These are phyloP conservation scores for Stenodema calcarata DNA, from an alignment of 2,888 invertebrate species.

Conservation along the genomic window DNA sequence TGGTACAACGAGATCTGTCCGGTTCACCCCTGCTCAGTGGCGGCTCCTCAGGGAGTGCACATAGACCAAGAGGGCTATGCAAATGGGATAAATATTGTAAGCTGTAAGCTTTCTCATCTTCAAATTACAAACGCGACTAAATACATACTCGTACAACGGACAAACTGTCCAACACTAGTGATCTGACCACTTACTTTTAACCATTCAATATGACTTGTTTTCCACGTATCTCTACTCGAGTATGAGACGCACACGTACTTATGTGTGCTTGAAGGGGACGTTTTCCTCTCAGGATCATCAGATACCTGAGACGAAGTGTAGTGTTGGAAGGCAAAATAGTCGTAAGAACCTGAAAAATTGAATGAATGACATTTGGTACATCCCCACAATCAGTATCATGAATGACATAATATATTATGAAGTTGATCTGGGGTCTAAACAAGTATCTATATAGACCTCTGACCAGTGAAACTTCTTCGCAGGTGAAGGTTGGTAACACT, in stretches of 20 bases:
- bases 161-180: too few relatives aligned
- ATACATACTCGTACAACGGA: too few relatives aligned
- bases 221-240: background rate
- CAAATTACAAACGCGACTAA: too few relatives aligned
- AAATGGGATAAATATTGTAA: too few relatives aligned
- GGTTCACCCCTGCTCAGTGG: too few relatives aligned
- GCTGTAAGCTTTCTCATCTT: too few relatives aligned
- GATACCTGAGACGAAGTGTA: conserved; percentile 44
- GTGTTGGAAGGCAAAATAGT: conserved; percentile 51
- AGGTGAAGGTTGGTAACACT: conserved; percentile 63
- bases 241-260: background rate
- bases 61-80: too few relatives aligned
- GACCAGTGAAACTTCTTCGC: conserved; percentile 68
- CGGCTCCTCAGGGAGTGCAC: too few relatives aligned
- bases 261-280: background rate
- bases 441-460: conserved; percentile 57
- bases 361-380: background rate
- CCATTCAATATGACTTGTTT: conserved; percentile 9
- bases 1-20: too few relatives aligned
- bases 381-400: too few relatives aligned
- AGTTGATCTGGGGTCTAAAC: too few relatives aligned
- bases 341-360: conserved; percentile 45
- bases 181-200: conserved; percentile 12
- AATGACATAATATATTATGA: too few relatives aligned
- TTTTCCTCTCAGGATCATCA: conserved; percentile 5